Conservation (phyloP, 2,113 vertebrate species). For the Pithys albifrons region DNA sequence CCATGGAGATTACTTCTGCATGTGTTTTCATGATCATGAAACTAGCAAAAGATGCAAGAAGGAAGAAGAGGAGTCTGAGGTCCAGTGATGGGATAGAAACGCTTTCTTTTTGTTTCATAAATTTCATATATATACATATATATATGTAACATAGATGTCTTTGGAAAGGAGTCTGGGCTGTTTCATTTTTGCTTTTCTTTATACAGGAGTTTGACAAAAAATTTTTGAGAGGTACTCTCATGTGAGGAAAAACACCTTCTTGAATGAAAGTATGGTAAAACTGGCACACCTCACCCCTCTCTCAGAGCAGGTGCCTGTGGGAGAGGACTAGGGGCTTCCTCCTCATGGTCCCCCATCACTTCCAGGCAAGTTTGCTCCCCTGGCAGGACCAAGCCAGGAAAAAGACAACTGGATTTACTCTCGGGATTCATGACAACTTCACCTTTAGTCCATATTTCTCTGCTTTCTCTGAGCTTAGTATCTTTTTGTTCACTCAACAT, state of each 20-base stretch:
- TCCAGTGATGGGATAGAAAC: neutral
- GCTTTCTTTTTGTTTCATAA: neutral
- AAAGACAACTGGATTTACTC: neutral
- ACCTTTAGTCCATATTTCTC: neutral
- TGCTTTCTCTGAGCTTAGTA: neutral
- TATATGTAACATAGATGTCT: neutral
- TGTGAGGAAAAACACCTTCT: neutral
- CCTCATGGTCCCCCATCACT: neutral
- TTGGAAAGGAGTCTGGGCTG: neutral
- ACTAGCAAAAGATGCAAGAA: neutral
- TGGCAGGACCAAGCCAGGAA: neutral
- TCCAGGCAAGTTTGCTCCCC: neutral
- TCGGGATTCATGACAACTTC: neutral
- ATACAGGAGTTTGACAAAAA: neutral
- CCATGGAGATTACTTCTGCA: neutral
- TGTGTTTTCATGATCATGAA: neutral
- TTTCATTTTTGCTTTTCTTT: neutral
- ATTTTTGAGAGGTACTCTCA: neutral
- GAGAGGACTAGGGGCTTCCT: neutral
- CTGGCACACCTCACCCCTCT: neutral
- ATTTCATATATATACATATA: neutral
- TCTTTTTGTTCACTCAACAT: neutral
- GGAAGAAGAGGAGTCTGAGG: neutral
- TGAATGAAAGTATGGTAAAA: neutral
- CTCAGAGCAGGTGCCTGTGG: neutral